Evolutionary conservation across 2,797 vertebrate species (phyloP), one percentile per base, ranked within the genome.

Genomic region (Borostomias antarcticus): DNA sequence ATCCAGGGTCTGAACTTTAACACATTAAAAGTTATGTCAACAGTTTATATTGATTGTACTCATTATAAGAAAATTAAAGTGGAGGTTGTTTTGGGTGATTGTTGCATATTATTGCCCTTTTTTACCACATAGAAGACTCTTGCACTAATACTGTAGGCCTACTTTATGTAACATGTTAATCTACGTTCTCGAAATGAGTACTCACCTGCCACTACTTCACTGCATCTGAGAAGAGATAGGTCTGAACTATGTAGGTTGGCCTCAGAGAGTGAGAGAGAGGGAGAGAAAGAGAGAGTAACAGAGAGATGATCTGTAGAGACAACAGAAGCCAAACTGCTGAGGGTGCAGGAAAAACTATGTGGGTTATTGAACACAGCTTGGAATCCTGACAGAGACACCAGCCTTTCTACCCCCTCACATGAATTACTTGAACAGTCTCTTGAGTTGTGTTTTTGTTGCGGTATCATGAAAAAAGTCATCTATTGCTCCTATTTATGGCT

Each of bases 301-400:
- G 82, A 84, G 83, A 86, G 79, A 17, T 64, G 47, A 80, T 85
- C 77, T 78, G 72, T 65, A 33, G 58, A 58, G 57, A 7, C 25
- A 9, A 32, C 59, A 47, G 45, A 60, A 59, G 4, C 10, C n/a
- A 13, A 26, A 62, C 63, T 11, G 72, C 53, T 52, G 62, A 23
- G 67, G 66, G 73, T 64, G 69, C 71, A 71, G 69, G 64, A 76
- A 81, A 75, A 72, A n/a, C 54, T 45, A 62, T 70, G 78, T 72
- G 76, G 81, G 85, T 75, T 76, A 74, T 59, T 74, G 23, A 59
- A 64, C n/a, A 51, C 40, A 40, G 51, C 57, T 62, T 64, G 66
- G 64, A 65, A 78, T 81, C 56, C 43, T 79, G 81, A 78, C 56
- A 80, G 75, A 87, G 80, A 79, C 59, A 45, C 32, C 58, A 72